Conservation (phyloP, 2,113 vertebrate species). For the Archocentrus centrarchus region DNA sequence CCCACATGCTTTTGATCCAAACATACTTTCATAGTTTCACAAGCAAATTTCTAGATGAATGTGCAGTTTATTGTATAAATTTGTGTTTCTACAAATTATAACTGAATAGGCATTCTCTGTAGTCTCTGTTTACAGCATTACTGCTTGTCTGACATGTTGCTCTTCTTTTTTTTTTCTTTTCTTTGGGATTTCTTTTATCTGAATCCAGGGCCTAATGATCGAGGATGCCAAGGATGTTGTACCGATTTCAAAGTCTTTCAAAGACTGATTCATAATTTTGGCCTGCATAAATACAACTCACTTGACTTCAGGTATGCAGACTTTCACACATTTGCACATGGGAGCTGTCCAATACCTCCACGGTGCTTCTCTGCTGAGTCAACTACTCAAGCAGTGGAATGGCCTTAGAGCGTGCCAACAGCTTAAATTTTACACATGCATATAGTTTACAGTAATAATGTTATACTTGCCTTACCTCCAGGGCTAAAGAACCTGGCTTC, state of each 20-base stretch:
- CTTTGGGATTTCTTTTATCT: not conserved
- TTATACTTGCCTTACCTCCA: not conserved
- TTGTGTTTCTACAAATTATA: not conserved
- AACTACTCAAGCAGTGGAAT: not conserved
- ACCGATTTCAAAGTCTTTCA: not conserved
- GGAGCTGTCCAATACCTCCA: slow-evolving; percentile 5
- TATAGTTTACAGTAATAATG: slow-evolving; percentile 2
- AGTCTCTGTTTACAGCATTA: not conserved
- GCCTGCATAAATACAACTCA: not conserved
- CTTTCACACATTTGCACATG: slow-evolving; percentile 5
- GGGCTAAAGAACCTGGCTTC: slow-evolving; percentile 2
- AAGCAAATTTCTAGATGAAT: not conserved
- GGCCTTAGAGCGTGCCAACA: not conserved
- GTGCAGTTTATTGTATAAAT: not conserved
- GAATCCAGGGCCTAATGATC: not conserved
- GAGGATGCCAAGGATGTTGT: not conserved
- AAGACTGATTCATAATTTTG: not conserved
- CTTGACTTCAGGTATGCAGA: slow-evolving; percentile 3
- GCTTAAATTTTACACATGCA: slow-evolving; percentile 21
- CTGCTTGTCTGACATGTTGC: not conserved
- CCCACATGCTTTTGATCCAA: not conserved
- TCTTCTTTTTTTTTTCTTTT: not conserved
- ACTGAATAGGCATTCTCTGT: not conserved
- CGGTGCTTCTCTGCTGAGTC: slow-evolving; percentile 13
- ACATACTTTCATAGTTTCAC: slow-evolving; percentile 1